Evolutionary conservation across 2,113 vertebrate species (phyloP), one percentile per base, ranked within the genome.

Genomic region (Dicrurus megarhynchus): DNA sequence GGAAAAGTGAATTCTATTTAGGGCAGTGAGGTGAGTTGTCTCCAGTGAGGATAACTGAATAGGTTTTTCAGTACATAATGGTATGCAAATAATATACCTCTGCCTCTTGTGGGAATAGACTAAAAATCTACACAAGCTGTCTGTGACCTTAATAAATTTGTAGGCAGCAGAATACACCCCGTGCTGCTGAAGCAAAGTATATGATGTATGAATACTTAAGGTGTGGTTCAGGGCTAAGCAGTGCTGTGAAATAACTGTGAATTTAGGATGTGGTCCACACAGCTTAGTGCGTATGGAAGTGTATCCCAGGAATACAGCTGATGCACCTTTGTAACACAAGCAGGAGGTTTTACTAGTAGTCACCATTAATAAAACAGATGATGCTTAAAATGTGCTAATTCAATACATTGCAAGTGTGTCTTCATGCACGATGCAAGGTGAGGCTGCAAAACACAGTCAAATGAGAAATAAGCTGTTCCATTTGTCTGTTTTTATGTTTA

Each of bases 21-120:
- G 95, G 91, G 91, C 97, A 93, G 75, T 79, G 90, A 87, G 52
- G 88, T 93, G 86, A 93, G 71, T 93, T 93, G 86, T 90, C 64
- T 97, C 88, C 69, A 88, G 37, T 11, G 37, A 75, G 91, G 80
- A 96, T 92, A 79, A 70, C 79, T 80, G 88, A 95, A 90, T 87
- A 94, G 92, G 63, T 79, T 93, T 94, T 95, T 82, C 87, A 91
- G 90, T 88, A 64, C 67, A 79, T 95, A 95, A 97, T 97, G 35
- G 35, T 90, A 97, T 97, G 96, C 93, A 97, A 94, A 97, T 96
- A 93, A 96, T 93, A 88, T 37, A 92, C 87, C 73, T 87, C 64
- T 91, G 53, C 78, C 67, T 94, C 68, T 47, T 42, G 17, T 59
- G 96, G 94, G 90, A 84, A 86, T 82, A 84, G 41, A 84, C 78